A percentile compares a stretch with the other conserved stretches of the same genome.
phyloP scores from a whole-genome alignment of 2,888 invertebrate genomes.

The Cheilosia grossa region DNA sequence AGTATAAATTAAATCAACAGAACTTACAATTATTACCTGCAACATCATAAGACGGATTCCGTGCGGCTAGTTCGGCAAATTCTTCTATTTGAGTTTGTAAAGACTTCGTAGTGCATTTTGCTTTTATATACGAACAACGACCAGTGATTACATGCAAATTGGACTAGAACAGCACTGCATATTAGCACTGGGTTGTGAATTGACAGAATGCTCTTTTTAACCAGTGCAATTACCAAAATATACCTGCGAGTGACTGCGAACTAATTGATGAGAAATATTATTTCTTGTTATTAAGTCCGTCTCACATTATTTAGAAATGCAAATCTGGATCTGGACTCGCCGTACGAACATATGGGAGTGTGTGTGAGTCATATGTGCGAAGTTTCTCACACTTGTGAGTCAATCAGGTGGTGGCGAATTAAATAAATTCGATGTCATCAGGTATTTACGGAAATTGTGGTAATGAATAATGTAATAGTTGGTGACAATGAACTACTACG shows the following conservation, averaged over 20 bases:
- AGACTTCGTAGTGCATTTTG: conserved; percentile 35
- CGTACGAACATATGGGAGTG: neutral
- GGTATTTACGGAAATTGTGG: neutral
- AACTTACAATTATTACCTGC: conserved; percentile 41
- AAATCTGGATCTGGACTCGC: neutral
- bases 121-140: conserved; percentile 51
- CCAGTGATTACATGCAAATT: conserved; percentile 61
- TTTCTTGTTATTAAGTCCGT: neutral
- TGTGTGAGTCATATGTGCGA: conserved; percentile 16
- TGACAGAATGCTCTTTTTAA: conserved; percentile 32
- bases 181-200: conserved; percentile 57
- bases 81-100: conserved; percentile 2
- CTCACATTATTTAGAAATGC: conserved; percentile 9
- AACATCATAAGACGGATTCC: conserved; percentile 20
- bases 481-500: neutral
- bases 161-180: conserved; percentile 39
- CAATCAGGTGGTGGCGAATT: conserved; percentile 8
- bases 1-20: neutral
- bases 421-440: conserved; percentile 8
- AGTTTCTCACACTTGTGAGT: neutral
- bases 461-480: neutral
- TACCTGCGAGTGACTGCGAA: conserved; percentile 14
- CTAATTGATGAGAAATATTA: conserved; percentile 19
- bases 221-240: conserved; percentile 50
- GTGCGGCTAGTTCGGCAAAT: neutral